These are phyloP conservation scores for Netelia inedita DNA, from an alignment of 2,888 invertebrate species.

Conservation along the genomic window DNA sequence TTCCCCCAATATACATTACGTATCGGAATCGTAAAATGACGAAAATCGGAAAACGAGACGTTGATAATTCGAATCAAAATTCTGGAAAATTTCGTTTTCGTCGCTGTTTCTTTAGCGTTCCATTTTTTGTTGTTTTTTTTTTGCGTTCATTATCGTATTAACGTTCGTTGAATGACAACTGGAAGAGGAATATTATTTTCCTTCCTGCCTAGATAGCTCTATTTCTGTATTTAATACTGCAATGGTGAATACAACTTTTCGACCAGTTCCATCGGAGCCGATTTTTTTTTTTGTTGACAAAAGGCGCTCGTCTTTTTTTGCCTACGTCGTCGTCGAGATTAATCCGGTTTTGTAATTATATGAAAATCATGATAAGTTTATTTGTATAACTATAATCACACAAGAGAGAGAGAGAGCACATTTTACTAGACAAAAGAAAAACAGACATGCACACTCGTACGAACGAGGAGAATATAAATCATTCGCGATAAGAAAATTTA, in stretches of 20 bases:
- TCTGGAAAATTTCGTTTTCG: not conserved
- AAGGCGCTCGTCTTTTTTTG: not conserved
- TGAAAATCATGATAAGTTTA: not conserved
- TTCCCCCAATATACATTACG: slow-evolving; percentile 3
- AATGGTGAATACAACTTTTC: slow-evolving; percentile 60
- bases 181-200: slow-evolving; percentile 22
- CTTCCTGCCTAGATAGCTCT: slow-evolving; percentile 35
- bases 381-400: not conserved
- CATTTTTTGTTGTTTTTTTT: slow-evolving; percentile 24
- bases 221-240: slow-evolving; percentile 60
- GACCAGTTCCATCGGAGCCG: slow-evolving; percentile 36
- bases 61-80: not conserved
- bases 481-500: slow-evolving; percentile 22
- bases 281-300: not conserved
- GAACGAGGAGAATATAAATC: not conserved
- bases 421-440: slow-evolving; percentile 38
- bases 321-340: too few relatives aligned
- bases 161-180: slow-evolving; percentile 36
- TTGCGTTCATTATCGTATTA: slow-evolving; percentile 6
- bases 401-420: not conserved
- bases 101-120: not conserved
- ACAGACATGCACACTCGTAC: slow-evolving; percentile 33
- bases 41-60: not conserved
- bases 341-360: not conserved
- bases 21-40: slow-evolving; percentile 7